These are phyloP conservation scores for Alfaro cultratus DNA, from an alignment of 2,797 vertebrate species.

Conservation along the genomic window DNA sequence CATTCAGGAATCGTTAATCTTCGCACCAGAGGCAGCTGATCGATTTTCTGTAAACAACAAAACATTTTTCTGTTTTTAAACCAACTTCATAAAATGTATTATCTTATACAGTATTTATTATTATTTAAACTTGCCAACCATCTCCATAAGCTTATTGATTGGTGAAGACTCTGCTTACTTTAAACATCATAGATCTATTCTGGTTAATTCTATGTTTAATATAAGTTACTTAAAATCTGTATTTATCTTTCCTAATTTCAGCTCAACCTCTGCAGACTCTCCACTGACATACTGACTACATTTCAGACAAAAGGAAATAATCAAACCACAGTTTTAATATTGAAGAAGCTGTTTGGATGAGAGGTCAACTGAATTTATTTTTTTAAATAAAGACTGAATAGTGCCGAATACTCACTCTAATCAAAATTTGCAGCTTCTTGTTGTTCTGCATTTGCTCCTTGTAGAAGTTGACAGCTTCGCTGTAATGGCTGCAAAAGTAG, in stretches of 20 bases:
- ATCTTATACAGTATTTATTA: neutral
- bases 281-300: neutral
- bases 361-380: neutral
- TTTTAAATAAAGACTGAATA: neutral
- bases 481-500: constrained; percentile 88
- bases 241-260: neutral
- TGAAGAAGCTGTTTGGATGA: neutral
- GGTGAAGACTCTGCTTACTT: neutral
- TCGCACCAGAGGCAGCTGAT: constrained; percentile 87
- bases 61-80: neutral
- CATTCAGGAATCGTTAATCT: constrained; percentile 91
- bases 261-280: neutral
- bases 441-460: constrained; percentile 90
- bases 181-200: neutral
- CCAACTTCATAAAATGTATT: neutral
- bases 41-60: constrained; percentile 83
- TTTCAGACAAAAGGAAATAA: neutral
- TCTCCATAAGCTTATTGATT: neutral
- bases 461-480: constrained; percentile 84
- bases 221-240: neutral
- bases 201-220: neutral
- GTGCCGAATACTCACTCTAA: constrained; percentile 80
- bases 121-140: neutral
- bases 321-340: neutral
- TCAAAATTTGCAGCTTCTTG: constrained; percentile 90